phyloP scores from a whole-genome alignment of 1,140 invertebrate genomes.

The Scaptomyza hsui region DNA sequence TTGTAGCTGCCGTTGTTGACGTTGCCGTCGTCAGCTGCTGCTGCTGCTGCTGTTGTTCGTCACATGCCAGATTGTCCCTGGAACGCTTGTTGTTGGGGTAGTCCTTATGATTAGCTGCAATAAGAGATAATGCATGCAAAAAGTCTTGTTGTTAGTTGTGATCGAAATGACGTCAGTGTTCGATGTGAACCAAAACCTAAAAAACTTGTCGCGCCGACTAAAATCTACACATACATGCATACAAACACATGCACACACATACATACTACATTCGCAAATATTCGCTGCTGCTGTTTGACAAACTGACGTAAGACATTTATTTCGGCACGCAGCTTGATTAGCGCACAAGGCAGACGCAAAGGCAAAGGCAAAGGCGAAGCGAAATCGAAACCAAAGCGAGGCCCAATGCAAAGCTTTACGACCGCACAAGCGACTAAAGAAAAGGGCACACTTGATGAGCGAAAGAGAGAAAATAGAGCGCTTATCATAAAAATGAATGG shows the following conservation, averaged over 20 bases:
- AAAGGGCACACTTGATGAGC: constrained; percentile 28
- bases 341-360: constrained; percentile 26
- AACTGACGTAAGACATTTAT: constrained; percentile 81
- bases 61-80: constrained; percentile 85
- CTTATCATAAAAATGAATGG: constrained; percentile 28
- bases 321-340: constrained; percentile 64
- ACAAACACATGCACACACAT: constrained; percentile 42
- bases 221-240: too few relatives aligned
- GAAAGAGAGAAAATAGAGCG: constrained; percentile 14
- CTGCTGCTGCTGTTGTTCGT: constrained; percentile 53
- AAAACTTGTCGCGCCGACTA: constrained; percentile 73
- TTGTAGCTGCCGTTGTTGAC: constrained; percentile 58
- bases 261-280: constrained; percentile 47
- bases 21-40: constrained; percentile 41
- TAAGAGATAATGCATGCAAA: constrained; percentile 2
- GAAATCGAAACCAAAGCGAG: constrained; percentile 35
- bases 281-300: constrained; percentile 63
- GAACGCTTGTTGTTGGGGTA: constrained; percentile 86
- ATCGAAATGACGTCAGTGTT: constrained; percentile 64
- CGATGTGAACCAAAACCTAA: constrained; percentile 57
- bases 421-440: constrained; percentile 7
- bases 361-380: constrained; percentile 8
- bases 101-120: constrained; percentile 89
- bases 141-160: constrained; percentile 1
- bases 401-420: constrained; percentile 35